These are phyloP conservation scores for Ochropacha duplaris DNA, from an alignment of 2,888 invertebrate genomes.

Conservation along the genomic window DNA sequence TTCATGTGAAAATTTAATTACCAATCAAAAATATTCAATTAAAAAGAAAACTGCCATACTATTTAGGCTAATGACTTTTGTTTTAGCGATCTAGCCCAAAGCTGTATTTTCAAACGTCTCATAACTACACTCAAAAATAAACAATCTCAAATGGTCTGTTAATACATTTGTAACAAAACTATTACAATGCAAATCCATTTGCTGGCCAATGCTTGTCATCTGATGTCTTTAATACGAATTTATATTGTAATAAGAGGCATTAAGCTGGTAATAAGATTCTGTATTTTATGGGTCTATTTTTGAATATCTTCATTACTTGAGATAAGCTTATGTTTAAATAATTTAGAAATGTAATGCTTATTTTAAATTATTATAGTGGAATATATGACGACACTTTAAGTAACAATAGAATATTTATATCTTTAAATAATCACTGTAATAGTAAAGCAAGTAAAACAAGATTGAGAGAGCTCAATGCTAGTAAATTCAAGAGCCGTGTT, in stretches of 20 bases:
- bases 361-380: too few relatives aligned
- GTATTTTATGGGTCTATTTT: background rate
- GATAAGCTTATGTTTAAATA: background rate
- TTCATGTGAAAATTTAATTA: too few relatives aligned
- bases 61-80: too few relatives aligned
- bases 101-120: background rate
- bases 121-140: background rate
- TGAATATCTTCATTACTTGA: background rate
- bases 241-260: background rate
- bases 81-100: background rate
- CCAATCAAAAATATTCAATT: too few relatives aligned
- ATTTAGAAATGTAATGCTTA: background rate
- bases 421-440: background rate
- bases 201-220: background rate
- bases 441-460: too few relatives aligned
- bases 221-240: conserved; percentile 1
- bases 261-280: background rate
- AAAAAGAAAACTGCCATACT: too few relatives aligned
- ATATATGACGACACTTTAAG: too few relatives aligned
- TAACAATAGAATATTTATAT: background rate
- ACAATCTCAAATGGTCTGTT: background rate
- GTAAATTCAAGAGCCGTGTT: too few relatives aligned
- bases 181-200: background rate
- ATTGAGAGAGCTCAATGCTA: too few relatives aligned
- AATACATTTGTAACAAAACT: background rate